These are phyloP conservation scores for Alcedo atthis DNA, from an alignment of 2,797 vertebrate genomes.

Conservation along the genomic window DNA sequence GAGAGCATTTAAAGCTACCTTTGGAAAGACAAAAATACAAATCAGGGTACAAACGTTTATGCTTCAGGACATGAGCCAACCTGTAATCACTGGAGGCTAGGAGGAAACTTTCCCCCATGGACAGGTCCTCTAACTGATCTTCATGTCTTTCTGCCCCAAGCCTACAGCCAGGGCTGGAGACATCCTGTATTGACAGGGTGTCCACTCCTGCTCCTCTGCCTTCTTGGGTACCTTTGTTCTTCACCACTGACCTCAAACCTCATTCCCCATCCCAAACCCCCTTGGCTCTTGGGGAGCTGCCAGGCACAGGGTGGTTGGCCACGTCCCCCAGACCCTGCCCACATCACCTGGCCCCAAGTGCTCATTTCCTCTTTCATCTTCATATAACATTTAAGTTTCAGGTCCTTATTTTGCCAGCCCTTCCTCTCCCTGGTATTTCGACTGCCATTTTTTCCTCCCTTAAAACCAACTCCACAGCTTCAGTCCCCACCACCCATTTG, in stretches of 20 bases:
- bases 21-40: background rate
- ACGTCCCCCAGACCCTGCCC: fast-evolving
- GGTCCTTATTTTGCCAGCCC: slow-evolving; percentile 16
- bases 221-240: background rate
- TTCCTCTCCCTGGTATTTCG: background rate
- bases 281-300: fast-evolving
- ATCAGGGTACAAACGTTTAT: background rate
- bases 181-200: background rate
- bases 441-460: background rate
- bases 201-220: background rate
- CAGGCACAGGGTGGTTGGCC: background rate
- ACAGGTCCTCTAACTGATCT: background rate
- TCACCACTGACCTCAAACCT: background rate
- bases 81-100: background rate
- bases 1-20: slow-evolving; percentile 16
- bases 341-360: background rate
- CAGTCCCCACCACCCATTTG: background rate
- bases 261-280: background rate
- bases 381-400: slow-evolving; percentile 6
- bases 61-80: background rate
- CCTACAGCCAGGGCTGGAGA: background rate
- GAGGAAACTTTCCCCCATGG: background rate
- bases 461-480: background rate
- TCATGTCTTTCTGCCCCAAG: background rate
- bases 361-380: slow-evolving; percentile 49